These are phyloP conservation scores for Liodrosophila aerea DNA, from an alignment of 2,888 invertebrate genomes.

Conservation along the genomic window DNA sequence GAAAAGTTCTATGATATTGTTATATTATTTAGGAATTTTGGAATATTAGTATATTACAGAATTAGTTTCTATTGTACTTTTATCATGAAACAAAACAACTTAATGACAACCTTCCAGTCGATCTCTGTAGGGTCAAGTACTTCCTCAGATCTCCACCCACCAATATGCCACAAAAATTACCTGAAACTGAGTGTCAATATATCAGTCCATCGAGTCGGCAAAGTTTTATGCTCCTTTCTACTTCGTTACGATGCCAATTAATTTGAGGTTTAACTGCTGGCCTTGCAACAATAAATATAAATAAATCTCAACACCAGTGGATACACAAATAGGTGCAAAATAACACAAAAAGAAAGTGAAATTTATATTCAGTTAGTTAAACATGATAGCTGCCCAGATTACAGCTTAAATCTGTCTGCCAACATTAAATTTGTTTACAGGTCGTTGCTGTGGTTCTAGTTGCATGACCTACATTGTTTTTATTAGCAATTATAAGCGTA, in stretches of 20 bases:
- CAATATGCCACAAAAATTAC: neutral
- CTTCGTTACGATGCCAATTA: slow-evolving; percentile 50
- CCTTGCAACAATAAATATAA: slow-evolving; percentile 44
- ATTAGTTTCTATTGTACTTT: too few species aligned
- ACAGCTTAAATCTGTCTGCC: too few species aligned
- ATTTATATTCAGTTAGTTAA: neutral
- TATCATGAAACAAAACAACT: too few species aligned
- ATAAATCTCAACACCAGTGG: slow-evolving; percentile 18
- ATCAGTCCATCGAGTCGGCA: slow-evolving; percentile 55
- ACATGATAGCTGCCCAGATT: too few species aligned
- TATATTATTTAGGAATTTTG: too few species aligned
- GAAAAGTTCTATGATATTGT: too few species aligned
- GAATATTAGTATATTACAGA: too few species aligned
- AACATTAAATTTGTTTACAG: too few species aligned
- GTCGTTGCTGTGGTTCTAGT: slow-evolving; percentile 6
- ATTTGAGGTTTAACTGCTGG: slow-evolving; percentile 54
- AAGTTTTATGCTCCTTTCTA: slow-evolving; percentile 51
- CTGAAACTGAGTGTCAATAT: slow-evolving; percentile 15
- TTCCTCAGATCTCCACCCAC: neutral
- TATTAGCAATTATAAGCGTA: neutral
- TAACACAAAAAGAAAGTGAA: neutral
- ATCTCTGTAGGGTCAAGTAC: too few species aligned
- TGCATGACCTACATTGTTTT: slow-evolving; percentile 18
- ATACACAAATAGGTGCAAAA: neutral
- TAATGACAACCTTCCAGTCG: too few species aligned